phyloP scores from a whole-genome alignment of 2,797 vertebrate genomes.

The Glyptemys insculpta region DNA sequence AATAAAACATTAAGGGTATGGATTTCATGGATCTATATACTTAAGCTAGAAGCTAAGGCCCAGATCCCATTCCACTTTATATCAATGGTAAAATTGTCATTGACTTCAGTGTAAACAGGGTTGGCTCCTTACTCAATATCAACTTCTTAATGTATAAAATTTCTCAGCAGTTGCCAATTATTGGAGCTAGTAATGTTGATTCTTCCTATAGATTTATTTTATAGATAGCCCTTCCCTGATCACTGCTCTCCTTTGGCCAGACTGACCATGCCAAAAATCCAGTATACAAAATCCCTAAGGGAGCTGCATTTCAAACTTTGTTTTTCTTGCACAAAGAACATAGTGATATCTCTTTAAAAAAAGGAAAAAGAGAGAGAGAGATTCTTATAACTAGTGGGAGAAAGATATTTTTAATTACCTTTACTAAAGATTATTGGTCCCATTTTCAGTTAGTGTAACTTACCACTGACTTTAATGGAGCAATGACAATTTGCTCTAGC shows the following conservation, averaged over 20 bases:
- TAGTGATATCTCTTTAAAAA: neutral
- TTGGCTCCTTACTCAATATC: neutral
- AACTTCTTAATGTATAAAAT: rapidly evolving
- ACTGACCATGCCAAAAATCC: neutral
- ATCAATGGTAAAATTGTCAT: neutral
- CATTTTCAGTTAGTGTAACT: neutral
- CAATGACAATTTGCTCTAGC: neutral
- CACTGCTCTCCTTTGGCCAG: neutral
- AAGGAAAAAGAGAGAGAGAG: neutral
- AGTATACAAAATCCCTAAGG: neutral
- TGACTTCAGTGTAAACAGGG: neutral
- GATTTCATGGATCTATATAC: neutral
- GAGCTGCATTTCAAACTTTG: neutral
- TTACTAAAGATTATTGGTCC: neutral
- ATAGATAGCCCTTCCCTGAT: neutral
- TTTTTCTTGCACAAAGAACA: neutral
- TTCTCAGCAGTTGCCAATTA: neutral
- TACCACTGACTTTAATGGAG: neutral
- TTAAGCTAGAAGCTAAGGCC: neutral
- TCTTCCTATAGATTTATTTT: neutral
- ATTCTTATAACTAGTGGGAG: rapidly evolving
- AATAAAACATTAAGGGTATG: neutral
- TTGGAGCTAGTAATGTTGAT: neutral
- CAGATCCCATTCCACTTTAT: neutral
- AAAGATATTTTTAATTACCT: neutral